Evolutionary conservation across 2,888 invertebrate genomes (phyloP).

Genomic region (Deroplatys truncata): DNA sequence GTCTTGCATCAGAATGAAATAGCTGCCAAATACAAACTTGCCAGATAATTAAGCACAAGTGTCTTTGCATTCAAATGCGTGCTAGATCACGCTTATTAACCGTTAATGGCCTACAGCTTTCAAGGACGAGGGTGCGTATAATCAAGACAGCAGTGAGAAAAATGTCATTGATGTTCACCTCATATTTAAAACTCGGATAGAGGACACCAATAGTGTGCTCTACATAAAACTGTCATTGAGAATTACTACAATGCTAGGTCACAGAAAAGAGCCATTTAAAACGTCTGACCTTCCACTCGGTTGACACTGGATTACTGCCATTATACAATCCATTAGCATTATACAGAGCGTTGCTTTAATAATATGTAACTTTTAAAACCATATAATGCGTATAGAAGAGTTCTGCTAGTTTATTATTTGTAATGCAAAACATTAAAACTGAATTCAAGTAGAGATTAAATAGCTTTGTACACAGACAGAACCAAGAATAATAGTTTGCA

Average conservation of each 20-base stretch:
- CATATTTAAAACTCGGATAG: neutral
- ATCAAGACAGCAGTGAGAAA: neutral
- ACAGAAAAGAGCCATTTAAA: neutral
- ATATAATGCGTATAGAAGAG: too few species aligned
- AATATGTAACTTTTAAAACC: neutral
- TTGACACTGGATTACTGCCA: neutral
- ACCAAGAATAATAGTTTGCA: too few species aligned
- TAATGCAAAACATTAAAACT: too few species aligned
- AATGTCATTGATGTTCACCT: neutral
- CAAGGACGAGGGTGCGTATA: neutral
- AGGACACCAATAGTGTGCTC: neutral
- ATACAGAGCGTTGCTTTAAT: neutral
- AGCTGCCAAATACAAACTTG: neutral
- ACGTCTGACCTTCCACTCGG: neutral
- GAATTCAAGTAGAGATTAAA: too few species aligned
- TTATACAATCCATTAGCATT: neutral
- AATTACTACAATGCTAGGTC: neutral
- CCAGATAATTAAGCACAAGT: neutral
- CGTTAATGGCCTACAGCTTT: neutral
- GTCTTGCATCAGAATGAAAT: neutral
- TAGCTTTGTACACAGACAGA: too few species aligned
- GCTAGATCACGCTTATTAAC: neutral
- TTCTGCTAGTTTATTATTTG: too few species aligned
- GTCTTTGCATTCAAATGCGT: neutral
- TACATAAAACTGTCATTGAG: neutral